Evolutionary conservation across 2,113 vertebrate genomes (phyloP), one percentile per base, ranked within the genome.

Genomic region (Hippocampus zosterae): DNA sequence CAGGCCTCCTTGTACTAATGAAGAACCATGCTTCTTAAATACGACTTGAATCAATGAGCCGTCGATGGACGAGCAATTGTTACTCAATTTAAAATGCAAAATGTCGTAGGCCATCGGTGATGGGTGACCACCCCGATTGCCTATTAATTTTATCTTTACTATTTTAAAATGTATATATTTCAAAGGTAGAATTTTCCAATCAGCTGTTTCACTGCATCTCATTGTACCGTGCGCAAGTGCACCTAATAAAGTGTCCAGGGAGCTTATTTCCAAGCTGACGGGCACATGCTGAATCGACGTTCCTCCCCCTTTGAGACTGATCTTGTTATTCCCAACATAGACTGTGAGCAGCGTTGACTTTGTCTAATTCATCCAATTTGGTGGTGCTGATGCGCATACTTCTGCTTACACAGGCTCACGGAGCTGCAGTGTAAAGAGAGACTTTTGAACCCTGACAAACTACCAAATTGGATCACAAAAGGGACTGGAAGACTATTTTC

Each of bases 361-460:
- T 70, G 69, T 56, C 71, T 65, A 53, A 80, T 83, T 75, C 57
- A 87, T 88, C 85, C 84, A 87, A 86, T 84, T 90, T 76, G 53
- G 44, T 41, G 71, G 52, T 19, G 9, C 62, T 83, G 77, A 81
- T 79, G 78, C 80, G 69, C 69, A 18, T 46, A 61, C n/a, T 10
- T 59, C 68, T 68, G 37, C 63, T 42, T 52, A 63, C 61, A n/a
- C 70, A 52, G 65, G 3, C 33, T 41, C 40, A 62, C 74, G 73
- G 25, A 27, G 55, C 46, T 59, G 1, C 27, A 56, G 67, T 63
- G 59, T 69, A 64, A 81, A 75, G 70, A 73, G 21, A 55, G 46
- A 52, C 60, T 37, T 48, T 6, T 65, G 46, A 67, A 59, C 29
- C 27, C 48, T 21, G 23, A 60, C 18, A 57, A 23, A 70, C 29